A percentile compares a stretch with the other conserved stretches of the same genome.
Evolutionary conservation across 2,113 vertebrate species (phyloP).

Genomic region (Prolemur simus): DNA sequence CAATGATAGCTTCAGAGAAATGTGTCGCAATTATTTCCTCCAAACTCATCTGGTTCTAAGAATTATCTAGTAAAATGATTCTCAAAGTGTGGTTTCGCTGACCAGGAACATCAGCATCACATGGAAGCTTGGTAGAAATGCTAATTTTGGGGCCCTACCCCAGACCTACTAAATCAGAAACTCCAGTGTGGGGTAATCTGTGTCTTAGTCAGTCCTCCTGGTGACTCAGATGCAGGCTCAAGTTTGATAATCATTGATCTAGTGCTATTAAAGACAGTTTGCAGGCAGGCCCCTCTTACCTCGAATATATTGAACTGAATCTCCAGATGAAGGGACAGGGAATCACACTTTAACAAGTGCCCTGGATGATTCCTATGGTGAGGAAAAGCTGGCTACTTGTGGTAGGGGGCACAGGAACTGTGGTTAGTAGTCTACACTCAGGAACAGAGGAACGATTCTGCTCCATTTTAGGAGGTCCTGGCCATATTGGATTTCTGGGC

Average conservation of each 20-base stretch:
- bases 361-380: neutral
- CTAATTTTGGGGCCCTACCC: neutral
- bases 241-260: neutral
- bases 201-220: neutral
- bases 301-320: neutral
- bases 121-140: neutral
- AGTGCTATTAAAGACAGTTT: neutral
- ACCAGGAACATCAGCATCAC: neutral
- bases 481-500: too few species aligned
- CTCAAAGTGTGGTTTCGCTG: neutral
- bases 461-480: neutral
- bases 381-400: neutral
- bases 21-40: neutral
- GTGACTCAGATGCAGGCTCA: neutral
- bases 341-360: neutral
- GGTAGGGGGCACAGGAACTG: neutral
- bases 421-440: neutral
- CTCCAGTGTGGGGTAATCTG: neutral
- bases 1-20: neutral
- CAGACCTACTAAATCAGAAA: neutral
- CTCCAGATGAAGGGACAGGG: neutral
- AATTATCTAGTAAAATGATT: neutral
- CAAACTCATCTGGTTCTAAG: neutral
- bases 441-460: neutral
- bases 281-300: accelerated